phyloP scores from a whole-genome alignment of 2,888 invertebrate genomes.

The Ceramica pisi region DNA sequence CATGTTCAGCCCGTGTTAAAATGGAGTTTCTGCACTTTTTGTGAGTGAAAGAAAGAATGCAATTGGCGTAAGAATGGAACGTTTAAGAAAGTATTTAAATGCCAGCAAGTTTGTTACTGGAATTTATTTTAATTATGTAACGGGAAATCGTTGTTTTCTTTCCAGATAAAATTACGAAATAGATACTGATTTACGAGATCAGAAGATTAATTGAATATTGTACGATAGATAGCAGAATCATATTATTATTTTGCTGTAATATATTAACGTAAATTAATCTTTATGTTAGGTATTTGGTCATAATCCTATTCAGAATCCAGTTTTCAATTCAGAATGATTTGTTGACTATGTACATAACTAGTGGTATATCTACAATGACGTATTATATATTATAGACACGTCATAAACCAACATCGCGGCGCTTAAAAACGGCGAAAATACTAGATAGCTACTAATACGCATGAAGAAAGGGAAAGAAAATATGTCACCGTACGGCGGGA shows the following conservation, averaged over 20 bases:
- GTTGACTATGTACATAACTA: too few species aligned
- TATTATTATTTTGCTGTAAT: background rate
- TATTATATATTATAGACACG: too few species aligned
- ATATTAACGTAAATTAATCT: too few species aligned
- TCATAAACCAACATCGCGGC: too few species aligned
- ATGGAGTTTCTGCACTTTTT: constrained; percentile 62
- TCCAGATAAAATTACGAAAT: background rate
- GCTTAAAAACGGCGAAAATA: too few species aligned
- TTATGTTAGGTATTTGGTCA: too few species aligned
- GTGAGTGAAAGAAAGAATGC: constrained; percentile 53
- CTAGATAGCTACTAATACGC: too few species aligned
- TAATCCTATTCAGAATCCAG: too few species aligned
- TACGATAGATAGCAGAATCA: background rate
- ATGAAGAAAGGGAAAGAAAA: too few species aligned
- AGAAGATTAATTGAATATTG: constrained; percentile 7
- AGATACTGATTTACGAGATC: constrained; percentile 19
- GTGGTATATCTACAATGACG: too few species aligned
- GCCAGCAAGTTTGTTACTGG: constrained; percentile 29
- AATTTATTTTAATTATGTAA: constrained; percentile 35
- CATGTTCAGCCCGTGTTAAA: constrained; percentile 66
- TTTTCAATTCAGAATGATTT: too few species aligned
- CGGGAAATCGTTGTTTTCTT: constrained; percentile 3
- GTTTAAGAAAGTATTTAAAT: constrained; percentile 49
- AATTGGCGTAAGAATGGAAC: constrained; percentile 57
- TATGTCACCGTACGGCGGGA: too few species aligned